A percentile compares a stretch with the other conserved stretches of the same genome.
phyloP scores from a whole-genome alignment of 2,888 invertebrate species.

The Trichogramma evanescens region DNA sequence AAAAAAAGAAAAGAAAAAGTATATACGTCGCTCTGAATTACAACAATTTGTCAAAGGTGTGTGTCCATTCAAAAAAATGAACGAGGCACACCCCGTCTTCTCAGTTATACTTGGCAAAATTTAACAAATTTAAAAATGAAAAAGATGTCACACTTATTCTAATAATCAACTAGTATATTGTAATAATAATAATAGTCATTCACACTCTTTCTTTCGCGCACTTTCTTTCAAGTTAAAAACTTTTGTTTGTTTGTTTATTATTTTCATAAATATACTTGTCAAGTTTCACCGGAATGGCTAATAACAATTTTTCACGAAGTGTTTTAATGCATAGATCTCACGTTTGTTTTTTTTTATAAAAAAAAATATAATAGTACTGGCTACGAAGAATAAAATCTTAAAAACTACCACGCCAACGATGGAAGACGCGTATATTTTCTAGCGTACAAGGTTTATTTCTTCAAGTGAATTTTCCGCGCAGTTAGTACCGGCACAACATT shows the following conservation, averaged over 20 bases:
- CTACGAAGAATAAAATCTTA: slow-evolving; percentile 1
- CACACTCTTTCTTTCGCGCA: slow-evolving; percentile 6
- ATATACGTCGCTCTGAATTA: no score
- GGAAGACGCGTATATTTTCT: slow-evolving; percentile 16
- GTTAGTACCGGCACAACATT: neutral
- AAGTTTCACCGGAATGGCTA: slow-evolving; percentile 21
- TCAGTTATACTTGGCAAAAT: no score
- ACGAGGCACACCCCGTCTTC: no score
- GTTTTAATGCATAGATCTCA: neutral
- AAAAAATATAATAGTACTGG: slow-evolving; percentile 11
- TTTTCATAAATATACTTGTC: no score
- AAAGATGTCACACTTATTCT: no score
- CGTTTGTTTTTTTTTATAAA: slow-evolving; percentile 1
- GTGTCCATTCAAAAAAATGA: no score
- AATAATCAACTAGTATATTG: slow-evolving; percentile 2
- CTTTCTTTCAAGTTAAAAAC: slow-evolving; percentile 3
- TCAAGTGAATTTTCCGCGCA: neutral
- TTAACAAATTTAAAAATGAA: no score
- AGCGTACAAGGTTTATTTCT: neutral
- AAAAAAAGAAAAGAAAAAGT: no score
- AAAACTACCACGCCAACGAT: slow-evolving; percentile 11
- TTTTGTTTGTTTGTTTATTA: neutral
- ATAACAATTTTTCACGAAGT: slow-evolving; percentile 1
- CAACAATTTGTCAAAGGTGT: no score
- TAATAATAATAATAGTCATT: neutral